Percentiles rank a stretch among this genome's conserved stretches.
Evolutionary conservation across 1,140 invertebrate genomes (phyloP).

Genomic region (Drosophila malerkotliana): DNA sequence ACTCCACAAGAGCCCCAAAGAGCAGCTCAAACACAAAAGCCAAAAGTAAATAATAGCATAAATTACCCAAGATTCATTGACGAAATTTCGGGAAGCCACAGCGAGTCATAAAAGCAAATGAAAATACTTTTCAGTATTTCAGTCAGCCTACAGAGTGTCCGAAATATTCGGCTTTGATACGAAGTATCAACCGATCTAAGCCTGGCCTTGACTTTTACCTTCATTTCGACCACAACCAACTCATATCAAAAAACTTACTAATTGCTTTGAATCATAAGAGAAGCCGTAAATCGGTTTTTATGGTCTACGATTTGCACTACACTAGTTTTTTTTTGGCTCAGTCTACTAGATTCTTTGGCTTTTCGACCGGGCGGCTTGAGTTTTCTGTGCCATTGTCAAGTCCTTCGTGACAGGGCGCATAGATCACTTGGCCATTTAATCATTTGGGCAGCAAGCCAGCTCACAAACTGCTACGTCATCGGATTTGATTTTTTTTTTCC

Average conservation of each 20-base stretch:
- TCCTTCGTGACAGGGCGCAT: conserved; percentile 45
- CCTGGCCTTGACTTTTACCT: conserved; percentile 75
- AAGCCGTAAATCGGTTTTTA: conserved; percentile 51
- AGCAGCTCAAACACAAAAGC: conserved; percentile 42
- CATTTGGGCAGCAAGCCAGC: conserved; percentile 1
- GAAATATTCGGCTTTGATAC: conserved; percentile 7
- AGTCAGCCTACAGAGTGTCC: conserved; percentile 7
- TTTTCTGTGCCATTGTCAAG: conserved; percentile 51
- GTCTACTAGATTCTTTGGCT: conserved; percentile 12
- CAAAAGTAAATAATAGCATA: conserved; percentile 29
- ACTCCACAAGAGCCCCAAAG: conserved; percentile 32
- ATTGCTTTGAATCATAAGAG: conserved; percentile 48
- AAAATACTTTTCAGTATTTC: conserved; percentile 11
- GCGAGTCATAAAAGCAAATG: conserved; percentile 19
- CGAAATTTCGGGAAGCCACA: conserved; percentile 45
- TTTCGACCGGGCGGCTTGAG: neutral
- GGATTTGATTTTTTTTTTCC: conserved; percentile 22
- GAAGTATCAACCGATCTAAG: conserved; percentile 15
- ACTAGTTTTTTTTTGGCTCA: neutral
- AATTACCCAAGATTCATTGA: conserved; percentile 42
- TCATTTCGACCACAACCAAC: conserved; percentile 19
- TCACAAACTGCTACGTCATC: conserved; percentile 63
- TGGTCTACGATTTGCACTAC: conserved; percentile 34
- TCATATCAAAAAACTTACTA: conserved; percentile 50
- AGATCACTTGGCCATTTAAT: conserved; percentile 37